Evolutionary conservation across 2,797 vertebrate species (phyloP).

Genomic region (Pelodytes ibericus): DNA sequence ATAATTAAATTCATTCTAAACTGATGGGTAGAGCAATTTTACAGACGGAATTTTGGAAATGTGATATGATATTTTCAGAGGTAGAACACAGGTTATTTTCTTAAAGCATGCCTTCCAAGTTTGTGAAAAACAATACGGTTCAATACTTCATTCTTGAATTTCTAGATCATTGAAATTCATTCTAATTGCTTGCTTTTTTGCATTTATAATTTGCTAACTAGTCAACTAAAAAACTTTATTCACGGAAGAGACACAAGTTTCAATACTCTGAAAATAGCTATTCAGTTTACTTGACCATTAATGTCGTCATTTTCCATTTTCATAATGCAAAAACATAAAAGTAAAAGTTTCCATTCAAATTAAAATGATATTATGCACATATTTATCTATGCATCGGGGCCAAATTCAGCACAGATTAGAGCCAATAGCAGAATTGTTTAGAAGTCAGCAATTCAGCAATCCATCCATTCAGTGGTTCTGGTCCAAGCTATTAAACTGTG

Average conservation of each 20-base stretch:
- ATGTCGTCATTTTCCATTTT: neutral
- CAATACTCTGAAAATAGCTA: slow-evolving; percentile 16
- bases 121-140: slow-evolving; percentile 7
- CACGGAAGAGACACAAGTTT: too few species aligned
- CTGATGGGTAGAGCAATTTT: neutral
- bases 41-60: neutral
- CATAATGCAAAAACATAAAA: neutral
- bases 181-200: slow-evolving; percentile 28
- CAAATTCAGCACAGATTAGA: too few species aligned
- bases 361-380: neutral
- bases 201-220: slow-evolving; percentile 25
- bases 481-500: too few species aligned
- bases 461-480: too few species aligned
- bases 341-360: neutral
- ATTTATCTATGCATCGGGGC: neutral
- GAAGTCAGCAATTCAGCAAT: too few species aligned
- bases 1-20: slow-evolving; percentile 37
- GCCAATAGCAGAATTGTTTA: too few species aligned
- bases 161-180: slow-evolving; percentile 39
- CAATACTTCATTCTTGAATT: slow-evolving; percentile 38
- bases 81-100: slow-evolving; percentile 42
- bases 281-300: slow-evolving; percentile 25
- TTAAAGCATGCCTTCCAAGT: slow-evolving; percentile 20
- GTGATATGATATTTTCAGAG: slow-evolving; percentile 32
- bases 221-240: slow-evolving; percentile 28